These are phyloP conservation scores for Phataginus tetradactyla DNA, from an alignment of 2,797 vertebrate species.

Conservation along the genomic window DNA sequence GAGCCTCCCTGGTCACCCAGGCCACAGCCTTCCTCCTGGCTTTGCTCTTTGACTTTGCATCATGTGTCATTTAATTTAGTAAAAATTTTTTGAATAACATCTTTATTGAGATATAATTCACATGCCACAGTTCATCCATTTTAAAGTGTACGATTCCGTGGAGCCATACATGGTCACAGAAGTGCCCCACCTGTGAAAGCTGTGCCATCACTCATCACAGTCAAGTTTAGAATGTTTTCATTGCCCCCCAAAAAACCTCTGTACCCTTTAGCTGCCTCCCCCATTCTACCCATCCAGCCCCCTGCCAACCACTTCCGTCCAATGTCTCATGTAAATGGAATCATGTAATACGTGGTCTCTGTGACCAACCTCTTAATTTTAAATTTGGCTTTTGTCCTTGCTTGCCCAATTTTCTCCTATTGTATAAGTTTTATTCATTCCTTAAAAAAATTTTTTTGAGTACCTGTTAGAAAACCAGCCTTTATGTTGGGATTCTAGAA, in stretches of 20 bases:
- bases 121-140: neutral
- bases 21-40: rapidly evolving
- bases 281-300: rapidly evolving
- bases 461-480: neutral
- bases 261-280: neutral
- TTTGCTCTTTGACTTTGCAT: neutral
- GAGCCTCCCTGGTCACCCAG: neutral
- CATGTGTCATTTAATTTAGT: neutral
- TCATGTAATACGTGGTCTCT: neutral
- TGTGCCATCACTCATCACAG: rapidly evolving
- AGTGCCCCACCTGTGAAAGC: too few species aligned
- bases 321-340: neutral
- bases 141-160: neutral
- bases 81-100: neutral
- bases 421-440: neutral
- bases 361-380: neutral
- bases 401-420: rapidly evolving
- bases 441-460: neutral
- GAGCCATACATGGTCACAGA: too few species aligned
- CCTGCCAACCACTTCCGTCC: too few species aligned
- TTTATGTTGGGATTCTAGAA: neutral
- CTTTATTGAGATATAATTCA: neutral
- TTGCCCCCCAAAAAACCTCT: neutral
- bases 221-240: neutral
- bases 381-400: neutral